phyloP scores from a whole-genome alignment of 2,888 invertebrate genomes.

The Ornithoptera alexandrae region DNA sequence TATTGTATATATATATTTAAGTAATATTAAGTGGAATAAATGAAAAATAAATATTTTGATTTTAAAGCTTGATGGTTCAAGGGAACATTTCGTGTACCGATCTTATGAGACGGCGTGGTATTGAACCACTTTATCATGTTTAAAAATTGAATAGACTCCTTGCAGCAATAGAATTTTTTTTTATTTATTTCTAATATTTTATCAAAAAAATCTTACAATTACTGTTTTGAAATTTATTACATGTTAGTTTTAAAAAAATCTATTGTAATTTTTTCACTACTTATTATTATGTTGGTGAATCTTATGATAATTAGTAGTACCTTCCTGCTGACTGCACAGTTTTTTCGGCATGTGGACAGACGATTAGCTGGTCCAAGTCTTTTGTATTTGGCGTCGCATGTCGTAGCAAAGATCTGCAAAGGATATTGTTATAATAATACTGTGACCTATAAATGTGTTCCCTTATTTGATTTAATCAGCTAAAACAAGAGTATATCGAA shows the following conservation, averaged over 20 bases:
- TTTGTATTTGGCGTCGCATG: constrained; percentile 51
- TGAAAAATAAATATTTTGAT: no score
- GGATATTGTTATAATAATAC: constrained; percentile 1
- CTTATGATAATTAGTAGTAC: constrained; percentile 33
- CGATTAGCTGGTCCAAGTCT: constrained; percentile 56
- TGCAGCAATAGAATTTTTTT: constrained; percentile 7
- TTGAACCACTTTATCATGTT: constrained; percentile 35
- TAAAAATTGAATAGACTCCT: constrained; percentile 27
- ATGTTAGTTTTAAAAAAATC: no score
- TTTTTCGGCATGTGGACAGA: constrained; percentile 71
- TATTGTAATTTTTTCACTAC: no score
- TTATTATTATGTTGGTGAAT: no score
- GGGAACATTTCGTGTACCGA: not conserved
- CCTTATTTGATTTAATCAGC: no score
- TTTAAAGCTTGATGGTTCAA: no score
- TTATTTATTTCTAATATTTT: no score
- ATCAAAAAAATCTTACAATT: no score
- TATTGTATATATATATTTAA: no score
- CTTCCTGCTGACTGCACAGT: constrained; percentile 76
- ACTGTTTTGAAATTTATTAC: no score
- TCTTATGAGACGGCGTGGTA: constrained; percentile 24
- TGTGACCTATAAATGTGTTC: no score
- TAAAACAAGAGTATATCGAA: not conserved
- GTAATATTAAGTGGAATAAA: no score
- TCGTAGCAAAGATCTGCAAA: constrained; percentile 37